Evolutionary conservation across 2,888 invertebrate genomes (phyloP).

Genomic region (Brenthis hecate): DNA sequence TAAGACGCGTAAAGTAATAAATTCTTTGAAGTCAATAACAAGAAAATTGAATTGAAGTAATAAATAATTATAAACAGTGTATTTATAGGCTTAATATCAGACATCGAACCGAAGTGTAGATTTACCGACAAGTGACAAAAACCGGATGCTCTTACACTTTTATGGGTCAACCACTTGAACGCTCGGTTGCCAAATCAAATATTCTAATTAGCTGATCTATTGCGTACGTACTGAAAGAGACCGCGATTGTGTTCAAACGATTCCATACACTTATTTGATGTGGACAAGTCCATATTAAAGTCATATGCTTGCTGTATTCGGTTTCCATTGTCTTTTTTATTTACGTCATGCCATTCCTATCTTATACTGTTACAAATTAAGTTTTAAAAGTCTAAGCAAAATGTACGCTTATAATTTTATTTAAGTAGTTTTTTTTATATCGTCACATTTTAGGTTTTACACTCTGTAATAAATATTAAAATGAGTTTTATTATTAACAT

Average conservation of each 20-base stretch:
- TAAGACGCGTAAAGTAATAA: no score
- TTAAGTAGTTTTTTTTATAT: no score
- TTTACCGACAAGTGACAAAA: constrained; percentile 34
- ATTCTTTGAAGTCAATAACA: no score
- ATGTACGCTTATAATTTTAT: no score
- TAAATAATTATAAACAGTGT: constrained; percentile 11
- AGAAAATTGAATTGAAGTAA: background rate
- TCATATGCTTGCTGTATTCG: constrained; percentile 5
- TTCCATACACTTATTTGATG: constrained; percentile 8
- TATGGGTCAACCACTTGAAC: constrained; percentile 38
- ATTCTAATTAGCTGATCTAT: constrained; percentile 39
- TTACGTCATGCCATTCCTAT: background rate
- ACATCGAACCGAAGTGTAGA: constrained; percentile 16
- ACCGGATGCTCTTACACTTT: constrained; percentile 40
- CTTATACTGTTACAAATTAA: background rate
- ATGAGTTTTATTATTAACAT: no score
- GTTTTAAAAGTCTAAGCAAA: background rate
- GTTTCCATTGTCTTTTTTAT: constrained; percentile 16
- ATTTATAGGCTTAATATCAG: constrained; percentile 9
- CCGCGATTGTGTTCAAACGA: constrained; percentile 28
- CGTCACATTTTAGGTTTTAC: no score
- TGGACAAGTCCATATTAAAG: constrained; percentile 13
- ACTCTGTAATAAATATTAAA: no score
- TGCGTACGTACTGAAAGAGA: constrained; percentile 21
- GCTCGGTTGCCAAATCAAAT: constrained; percentile 37